Evolutionary conservation across 2,113 vertebrate genomes (phyloP), one percentile per base, ranked within the genome.

Genomic region (Prionailurus bengalensis): DNA sequence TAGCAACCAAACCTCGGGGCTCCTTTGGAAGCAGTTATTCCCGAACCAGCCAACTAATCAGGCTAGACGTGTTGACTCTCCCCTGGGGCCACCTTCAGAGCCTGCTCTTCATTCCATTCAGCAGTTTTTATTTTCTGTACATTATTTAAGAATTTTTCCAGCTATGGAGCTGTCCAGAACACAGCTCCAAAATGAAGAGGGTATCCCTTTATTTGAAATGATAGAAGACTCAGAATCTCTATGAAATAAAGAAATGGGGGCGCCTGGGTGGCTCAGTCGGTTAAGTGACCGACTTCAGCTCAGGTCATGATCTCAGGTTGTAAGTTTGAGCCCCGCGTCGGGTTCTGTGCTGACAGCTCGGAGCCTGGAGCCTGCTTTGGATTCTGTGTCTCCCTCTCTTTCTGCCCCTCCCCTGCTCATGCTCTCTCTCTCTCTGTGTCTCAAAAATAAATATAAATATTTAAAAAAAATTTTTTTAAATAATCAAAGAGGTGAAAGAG

Each of bases 1-100:
- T 89, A 51, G 58, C 68, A 82, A 80, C 33, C 1, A 0, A 5
- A 25, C 13, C 45, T n/a, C 27, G 27, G 16, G 27, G 13, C 45
- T 96, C 19, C 31, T 95, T 81, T 85, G 71, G 83, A 93, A 89
- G 74, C 88, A 92, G 3, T 93, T 94, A 87, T 48, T 92, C 51
- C 45, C 2, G 21, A 94, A 15, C 87, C 58, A 92, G 23, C 51
- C 55, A 80, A 84, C 84, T 83, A 92, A 91, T 88, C 91, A 55
- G 70, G 84, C 80, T 76, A 96, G 84, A 92, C 84, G 3, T 15
- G 39, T 42, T 71, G 23, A 23, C 19, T 19, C 25, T 96, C 39
- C 85, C 84, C 48, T 36, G 55, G n/a, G 78, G 61, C 51, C 71
- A 51, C 53, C 29, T 70, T 80, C 55, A 55, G 96, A 58, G 1